Evolutionary conservation across 2,113 vertebrate genomes (phyloP).

Genomic region (Archocentrus centrarchus): DNA sequence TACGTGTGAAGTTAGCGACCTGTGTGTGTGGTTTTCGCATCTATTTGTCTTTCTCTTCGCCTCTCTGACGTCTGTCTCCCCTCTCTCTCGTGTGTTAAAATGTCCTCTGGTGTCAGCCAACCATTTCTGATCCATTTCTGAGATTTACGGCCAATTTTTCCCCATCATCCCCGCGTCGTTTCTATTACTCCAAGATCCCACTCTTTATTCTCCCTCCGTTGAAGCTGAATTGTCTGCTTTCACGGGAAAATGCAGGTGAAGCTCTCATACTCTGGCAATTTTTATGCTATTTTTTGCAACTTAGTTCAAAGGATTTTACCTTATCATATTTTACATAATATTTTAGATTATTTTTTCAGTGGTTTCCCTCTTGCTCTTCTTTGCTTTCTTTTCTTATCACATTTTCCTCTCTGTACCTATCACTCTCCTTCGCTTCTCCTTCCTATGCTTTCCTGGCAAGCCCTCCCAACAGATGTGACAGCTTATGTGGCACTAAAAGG

Average conservation of each 20-base stretch:
- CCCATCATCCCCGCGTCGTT: constrained; percentile 66
- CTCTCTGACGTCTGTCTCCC: constrained; percentile 29
- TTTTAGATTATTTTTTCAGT: constrained; percentile 13
- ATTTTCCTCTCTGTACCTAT: constrained; percentile 25
- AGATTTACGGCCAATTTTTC: constrained; percentile 80
- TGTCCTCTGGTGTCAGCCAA: constrained; percentile 77
- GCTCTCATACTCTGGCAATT: constrained; percentile 19
- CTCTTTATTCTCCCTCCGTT: constrained; percentile 52
- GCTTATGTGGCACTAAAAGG: constrained; percentile 69
- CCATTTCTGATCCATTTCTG: constrained; percentile 77
- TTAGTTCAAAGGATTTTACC: constrained; percentile 26
- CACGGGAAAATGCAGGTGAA: constrained; percentile 48
- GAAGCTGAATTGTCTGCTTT: constrained; percentile 59
- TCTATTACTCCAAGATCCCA: constrained; percentile 57
- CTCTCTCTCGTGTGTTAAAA: constrained; percentile 46
- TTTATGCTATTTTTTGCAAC: constrained; percentile 19
- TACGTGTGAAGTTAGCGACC: neutral
- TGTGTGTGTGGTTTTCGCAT: constrained; percentile 6
- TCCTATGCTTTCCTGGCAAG: constrained; percentile 31
- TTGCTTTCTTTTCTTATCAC: constrained; percentile 5
- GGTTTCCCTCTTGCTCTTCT: neutral
- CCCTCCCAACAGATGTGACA: constrained; percentile 62
- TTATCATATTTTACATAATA: constrained; percentile 20
- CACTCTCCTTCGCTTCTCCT: neutral
- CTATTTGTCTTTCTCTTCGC: constrained; percentile 23